Conservation (phyloP, 2,888 invertebrate species). For the Selenia dentaria region DNA sequence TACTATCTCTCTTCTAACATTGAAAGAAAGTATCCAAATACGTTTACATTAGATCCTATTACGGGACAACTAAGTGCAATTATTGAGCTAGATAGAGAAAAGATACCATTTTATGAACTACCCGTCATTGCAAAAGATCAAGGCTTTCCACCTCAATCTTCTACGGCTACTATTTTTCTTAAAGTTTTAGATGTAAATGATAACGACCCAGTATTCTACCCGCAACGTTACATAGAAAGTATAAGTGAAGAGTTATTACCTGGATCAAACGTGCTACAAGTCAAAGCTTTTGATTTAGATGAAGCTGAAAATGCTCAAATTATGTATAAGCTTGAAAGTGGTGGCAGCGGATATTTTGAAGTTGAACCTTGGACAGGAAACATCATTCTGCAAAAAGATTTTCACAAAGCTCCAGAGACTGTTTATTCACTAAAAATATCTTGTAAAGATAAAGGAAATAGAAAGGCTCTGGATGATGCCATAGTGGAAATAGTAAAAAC, state of each 20-base stretch:
- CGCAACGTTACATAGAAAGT: constrained; percentile 92
- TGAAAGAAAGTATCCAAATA: constrained; percentile 91
- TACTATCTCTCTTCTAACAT: constrained; percentile 92
- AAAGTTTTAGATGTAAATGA: constrained; percentile 95
- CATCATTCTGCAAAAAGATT: constrained; percentile 87
- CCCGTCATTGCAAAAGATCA: constrained; percentile 95
- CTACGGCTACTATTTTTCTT: constrained; percentile 93
- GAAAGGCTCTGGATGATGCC: constrained; percentile 89
- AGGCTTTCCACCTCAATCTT: constrained; percentile 95
- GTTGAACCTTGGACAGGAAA: constrained; percentile 92
- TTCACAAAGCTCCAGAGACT: constrained; percentile 87
- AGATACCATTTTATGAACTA: constrained; percentile 90
- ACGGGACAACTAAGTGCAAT: constrained; percentile 94
- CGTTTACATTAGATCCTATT: constrained; percentile 92
- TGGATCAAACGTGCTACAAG: constrained; percentile 88
- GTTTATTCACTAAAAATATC: constrained; percentile 90
- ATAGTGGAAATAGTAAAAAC: constrained; percentile 92
- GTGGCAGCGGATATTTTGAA: constrained; percentile 91
- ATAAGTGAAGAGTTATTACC: constrained; percentile 88
- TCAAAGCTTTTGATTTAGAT: constrained; percentile 94
- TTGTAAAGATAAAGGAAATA: constrained; percentile 92
- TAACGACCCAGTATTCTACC: constrained; percentile 96
- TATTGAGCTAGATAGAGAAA: constrained; percentile 92
- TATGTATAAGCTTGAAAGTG: constrained; percentile 91
- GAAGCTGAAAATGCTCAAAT: constrained; percentile 94